Conservation (phyloP, 2,797 vertebrate species). For the Lates japonicus region DNA sequence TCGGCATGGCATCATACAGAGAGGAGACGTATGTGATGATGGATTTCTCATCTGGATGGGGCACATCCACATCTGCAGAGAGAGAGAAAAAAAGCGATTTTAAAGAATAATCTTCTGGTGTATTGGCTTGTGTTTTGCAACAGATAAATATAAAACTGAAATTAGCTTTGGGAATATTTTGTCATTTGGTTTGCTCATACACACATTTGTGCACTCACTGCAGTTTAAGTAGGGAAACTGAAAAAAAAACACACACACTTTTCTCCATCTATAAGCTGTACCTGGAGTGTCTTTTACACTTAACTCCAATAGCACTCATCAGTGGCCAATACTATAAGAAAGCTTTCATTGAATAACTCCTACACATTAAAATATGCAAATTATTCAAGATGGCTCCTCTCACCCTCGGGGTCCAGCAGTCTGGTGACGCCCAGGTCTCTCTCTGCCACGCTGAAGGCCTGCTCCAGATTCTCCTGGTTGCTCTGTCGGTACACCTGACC, state of each 20-base stretch:
- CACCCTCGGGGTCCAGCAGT: conserved; percentile 96
- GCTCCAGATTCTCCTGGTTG: conserved; percentile 95
- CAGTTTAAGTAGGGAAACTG: background rate
- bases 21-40: conserved; percentile 98
- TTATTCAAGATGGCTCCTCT: conserved; percentile 13
- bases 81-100: background rate
- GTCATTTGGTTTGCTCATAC: too few species aligned
- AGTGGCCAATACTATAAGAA: background rate
- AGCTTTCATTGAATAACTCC: background rate
- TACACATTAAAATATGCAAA: too few species aligned
- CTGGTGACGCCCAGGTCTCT: conserved; percentile 93
- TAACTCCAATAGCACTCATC: background rate
- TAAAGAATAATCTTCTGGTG: background rate
- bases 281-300: too few species aligned
- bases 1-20: conserved; percentile 94
- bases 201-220: background rate
- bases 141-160: conserved; percentile 1
- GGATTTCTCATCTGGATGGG: conserved; percentile 96
- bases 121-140: background rate
- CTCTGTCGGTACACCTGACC: conserved; percentile 91
- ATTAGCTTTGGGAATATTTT: background rate
- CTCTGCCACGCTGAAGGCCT: conserved; percentile 94
- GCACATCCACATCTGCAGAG: conserved; percentile 92
- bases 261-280: background rate
- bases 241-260: background rate